Evolutionary conservation across 23 tunicate genomes (phyloP).

Genomic region (Styela plicata): DNA sequence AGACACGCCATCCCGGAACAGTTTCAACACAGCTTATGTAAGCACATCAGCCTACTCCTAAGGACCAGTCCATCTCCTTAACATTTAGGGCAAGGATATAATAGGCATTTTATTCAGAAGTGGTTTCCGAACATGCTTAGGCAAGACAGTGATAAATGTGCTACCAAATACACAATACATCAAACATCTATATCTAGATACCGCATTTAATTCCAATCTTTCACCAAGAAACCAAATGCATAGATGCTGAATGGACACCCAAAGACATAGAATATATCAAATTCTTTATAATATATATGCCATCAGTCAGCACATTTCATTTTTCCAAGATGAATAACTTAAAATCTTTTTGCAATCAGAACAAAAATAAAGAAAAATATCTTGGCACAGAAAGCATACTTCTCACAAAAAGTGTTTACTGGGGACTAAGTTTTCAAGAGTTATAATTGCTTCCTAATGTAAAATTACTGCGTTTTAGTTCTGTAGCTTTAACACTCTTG

Average conservation of each 20-base stretch:
- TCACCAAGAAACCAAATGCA: background rate
- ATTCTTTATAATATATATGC: background rate
- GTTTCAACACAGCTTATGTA: no score
- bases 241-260: background rate
- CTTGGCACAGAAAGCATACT: background rate
- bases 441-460: background rate
- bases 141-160: no score
- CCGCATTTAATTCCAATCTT: background rate
- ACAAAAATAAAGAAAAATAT: background rate
- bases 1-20: no score
- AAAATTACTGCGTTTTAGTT: background rate
- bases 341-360: background rate
- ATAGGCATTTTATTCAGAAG: no score
- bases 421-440: no score
- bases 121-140: no score
- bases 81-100: no score
- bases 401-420: background rate
- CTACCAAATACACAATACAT: no score
- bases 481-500: background rate
- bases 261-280: no score
- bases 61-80: no score
- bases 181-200: background rate
- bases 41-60: no score
- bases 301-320: background rate
- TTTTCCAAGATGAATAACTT: background rate